Base-by-base conservation (phyloP, 2,797 vertebrate genomes). In the Amblyraja radiata region DNA sequence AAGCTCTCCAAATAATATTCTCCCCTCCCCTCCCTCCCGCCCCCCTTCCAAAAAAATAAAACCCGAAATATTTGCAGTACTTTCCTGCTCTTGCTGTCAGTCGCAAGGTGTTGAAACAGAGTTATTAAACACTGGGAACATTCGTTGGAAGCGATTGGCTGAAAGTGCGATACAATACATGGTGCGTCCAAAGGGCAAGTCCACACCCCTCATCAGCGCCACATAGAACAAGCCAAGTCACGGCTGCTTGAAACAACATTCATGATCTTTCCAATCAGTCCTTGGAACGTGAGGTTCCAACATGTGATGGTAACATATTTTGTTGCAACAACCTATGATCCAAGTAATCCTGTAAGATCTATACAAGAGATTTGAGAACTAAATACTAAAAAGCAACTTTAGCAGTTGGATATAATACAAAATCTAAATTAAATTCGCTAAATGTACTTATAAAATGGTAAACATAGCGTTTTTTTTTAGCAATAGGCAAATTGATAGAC, bases 81-180 rank as follows among this genome's bases (percentile, higher is more conserved):
- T 88, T 63, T 14, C 58, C 83, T 36, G 63, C 63, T 88, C 16
- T 36, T 68, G 14, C 32, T 88, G 63, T 88, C 61, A 92, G 71
- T 71, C 90, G 16, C 71, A 92, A 92, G 90, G 71, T 92, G 90
- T 76, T 92, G 90, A 54, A 74, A 74, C 65, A 91, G 90, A 74
- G 71, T 92, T 92, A 54, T 58, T 92, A 76, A 92, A 76, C 90
- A n/a, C 71, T 8, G 6, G 25, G 46, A 58, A 76, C 71, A 92
- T 58, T 92, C 90, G 11, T 21, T 54, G 90, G 46, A 92, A 92
- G 32, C 90, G 90, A 92, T 92, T 92, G 90, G 90, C 90, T 92
- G 90, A 28, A 76, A 92, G 46, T 36, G 28, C 68, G 46, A 23
- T 92, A 92, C 68, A 92, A 6, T 68, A 68, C 84, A 88, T 68